phyloP scores from a whole-genome alignment of 2,113 vertebrate genomes.

The Tauraco erythrolophus region DNA sequence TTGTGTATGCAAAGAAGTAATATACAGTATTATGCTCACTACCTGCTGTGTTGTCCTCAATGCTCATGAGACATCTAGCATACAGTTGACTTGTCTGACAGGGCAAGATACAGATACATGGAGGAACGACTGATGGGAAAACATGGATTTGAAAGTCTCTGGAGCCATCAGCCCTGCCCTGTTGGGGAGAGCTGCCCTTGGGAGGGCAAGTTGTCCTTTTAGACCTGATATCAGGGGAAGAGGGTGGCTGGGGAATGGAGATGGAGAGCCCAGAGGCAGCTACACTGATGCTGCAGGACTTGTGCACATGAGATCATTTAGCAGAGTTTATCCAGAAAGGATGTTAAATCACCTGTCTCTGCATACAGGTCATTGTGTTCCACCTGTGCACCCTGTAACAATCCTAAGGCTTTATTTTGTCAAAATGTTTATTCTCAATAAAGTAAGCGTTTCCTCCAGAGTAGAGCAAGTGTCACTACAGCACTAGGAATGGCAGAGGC shows the following conservation, averaged over 20 bases:
- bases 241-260: not conserved
- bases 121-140: not conserved
- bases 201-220: not conserved
- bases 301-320: fast-evolving
- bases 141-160: fast-evolving
- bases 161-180: not conserved
- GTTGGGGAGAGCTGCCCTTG: not conserved
- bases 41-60: not conserved
- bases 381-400: fast-evolving
- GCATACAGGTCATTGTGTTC: not conserved
- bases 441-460: not conserved
- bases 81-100: not conserved
- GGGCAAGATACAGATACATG: not conserved
- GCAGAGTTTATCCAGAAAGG: not conserved
- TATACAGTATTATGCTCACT: not conserved
- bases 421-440: not conserved
- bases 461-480: fast-evolving
- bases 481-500: not conserved
- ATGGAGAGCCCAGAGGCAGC: not conserved
- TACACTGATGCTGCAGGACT: not conserved
- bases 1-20: not conserved
- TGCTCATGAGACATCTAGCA: not conserved
- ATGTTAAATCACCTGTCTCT: not conserved
- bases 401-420: not conserved
- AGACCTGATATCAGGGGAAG: fast-evolving